Percentiles rank a stretch among this genome's conserved stretches.
These are phyloP conservation scores for Notodromas monacha DNA, from an alignment of 2,888 invertebrate species.

Conservation along the genomic window DNA sequence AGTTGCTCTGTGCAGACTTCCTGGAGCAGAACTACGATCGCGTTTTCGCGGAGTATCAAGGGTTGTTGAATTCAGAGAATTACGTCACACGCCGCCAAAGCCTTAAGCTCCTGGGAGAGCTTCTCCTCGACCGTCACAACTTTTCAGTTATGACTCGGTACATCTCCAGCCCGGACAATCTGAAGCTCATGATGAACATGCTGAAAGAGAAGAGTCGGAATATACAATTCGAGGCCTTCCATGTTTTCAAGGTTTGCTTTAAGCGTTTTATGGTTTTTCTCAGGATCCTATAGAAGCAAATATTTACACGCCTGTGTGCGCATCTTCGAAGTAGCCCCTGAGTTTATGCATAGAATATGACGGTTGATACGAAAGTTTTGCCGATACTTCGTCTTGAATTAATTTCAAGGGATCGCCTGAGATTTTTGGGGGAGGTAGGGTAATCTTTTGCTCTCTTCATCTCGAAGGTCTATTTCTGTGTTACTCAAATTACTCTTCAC, in stretches of 20 bases:
- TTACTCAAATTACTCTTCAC: no score
- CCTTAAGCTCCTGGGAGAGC: slow-evolving; percentile 79
- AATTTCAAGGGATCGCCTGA: no score
- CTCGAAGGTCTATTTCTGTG: no score
- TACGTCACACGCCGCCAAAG: slow-evolving; percentile 97
- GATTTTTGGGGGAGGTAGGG: no score
- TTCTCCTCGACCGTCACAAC: slow-evolving; percentile 91
- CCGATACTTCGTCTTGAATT: no score
- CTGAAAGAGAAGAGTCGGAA: slow-evolving; percentile 92
- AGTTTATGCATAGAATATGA: no score
- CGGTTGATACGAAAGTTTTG: no score
- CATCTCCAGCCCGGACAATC: slow-evolving; percentile 96
- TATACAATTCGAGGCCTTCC: slow-evolving; percentile 99
- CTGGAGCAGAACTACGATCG: slow-evolving; percentile 94
- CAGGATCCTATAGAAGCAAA: no score
- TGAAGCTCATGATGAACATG: slow-evolving; percentile 99
- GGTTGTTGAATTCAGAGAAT: slow-evolving; percentile 89
- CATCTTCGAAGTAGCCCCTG: no score
- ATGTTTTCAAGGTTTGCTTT: slow-evolving; percentile 99
- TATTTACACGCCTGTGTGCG: no score
- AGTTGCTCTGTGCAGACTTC: slow-evolving; percentile 86
- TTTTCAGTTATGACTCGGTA: slow-evolving; percentile 91
- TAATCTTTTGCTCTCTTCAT: no score
- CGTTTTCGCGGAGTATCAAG: slow-evolving; percentile 73
- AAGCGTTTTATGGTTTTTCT: no score